These are phyloP conservation scores for Halocynthia roretzi DNA, from an alignment of 23 tunicate genomes.

Conservation along the genomic window DNA sequence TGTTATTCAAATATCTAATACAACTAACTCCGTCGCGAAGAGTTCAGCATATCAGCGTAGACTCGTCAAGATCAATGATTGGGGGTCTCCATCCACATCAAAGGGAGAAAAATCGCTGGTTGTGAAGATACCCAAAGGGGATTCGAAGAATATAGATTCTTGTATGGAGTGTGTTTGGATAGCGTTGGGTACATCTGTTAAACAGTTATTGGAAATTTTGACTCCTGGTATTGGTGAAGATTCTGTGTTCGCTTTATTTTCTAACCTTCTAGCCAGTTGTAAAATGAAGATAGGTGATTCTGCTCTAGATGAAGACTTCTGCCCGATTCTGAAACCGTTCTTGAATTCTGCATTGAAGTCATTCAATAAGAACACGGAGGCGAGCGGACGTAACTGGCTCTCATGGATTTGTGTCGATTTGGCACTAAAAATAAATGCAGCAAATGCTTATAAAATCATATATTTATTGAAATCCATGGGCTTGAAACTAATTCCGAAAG, in stretches of 20 bases:
- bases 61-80: too few relatives aligned
- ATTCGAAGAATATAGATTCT: too few relatives aligned
- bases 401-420: conserved; percentile 14
- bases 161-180: too few relatives aligned
- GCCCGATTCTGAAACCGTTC: background rate
- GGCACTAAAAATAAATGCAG: background rate
- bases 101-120: too few relatives aligned
- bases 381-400: background rate
- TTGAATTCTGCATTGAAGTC: background rate
- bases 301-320: background rate
- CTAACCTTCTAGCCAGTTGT: background rate
- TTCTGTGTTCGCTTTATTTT: background rate
- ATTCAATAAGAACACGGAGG: background rate
- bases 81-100: too few relatives aligned
- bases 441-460: background rate
- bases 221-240: too few relatives aligned
- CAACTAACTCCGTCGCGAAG: too few relatives aligned
- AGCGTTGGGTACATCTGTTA: conserved; percentile 7
- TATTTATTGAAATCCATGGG: background rate
- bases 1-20: too few relatives aligned
- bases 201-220: conserved; percentile 2
- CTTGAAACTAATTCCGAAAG: conserved; percentile 12
- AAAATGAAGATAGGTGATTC: background rate
- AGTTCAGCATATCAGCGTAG: too few relatives aligned
- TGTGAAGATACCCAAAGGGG: too few relatives aligned